phyloP scores from a whole-genome alignment of 35 echinoderm and acorn worm species.

The Amphiura filiformis region DNA sequence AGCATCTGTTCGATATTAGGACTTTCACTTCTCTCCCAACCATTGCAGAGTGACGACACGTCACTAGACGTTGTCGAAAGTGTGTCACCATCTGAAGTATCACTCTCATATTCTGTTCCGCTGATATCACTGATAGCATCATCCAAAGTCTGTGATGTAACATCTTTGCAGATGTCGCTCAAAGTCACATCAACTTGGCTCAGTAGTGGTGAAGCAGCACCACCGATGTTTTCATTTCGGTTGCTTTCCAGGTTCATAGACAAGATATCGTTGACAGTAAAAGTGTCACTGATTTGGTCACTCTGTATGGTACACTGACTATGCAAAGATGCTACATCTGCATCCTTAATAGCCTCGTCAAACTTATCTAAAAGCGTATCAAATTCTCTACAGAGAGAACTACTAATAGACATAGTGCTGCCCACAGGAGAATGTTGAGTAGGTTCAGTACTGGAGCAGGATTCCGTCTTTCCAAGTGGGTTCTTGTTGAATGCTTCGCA shows the following conservation, averaged over 20 bases:
- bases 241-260: background rate
- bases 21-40: background rate
- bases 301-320: background rate
- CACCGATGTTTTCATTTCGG: background rate
- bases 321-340: background rate
- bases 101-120: constrained; percentile 5
- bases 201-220: background rate
- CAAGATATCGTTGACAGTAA: background rate
- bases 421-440: background rate
- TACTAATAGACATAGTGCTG: constrained; percentile 24
- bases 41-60: background rate
- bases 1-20: background rate
- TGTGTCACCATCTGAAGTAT: background rate
- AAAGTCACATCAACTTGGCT: background rate
- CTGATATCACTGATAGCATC: constrained; percentile 14
- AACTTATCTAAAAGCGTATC: constrained; percentile 1
- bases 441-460: background rate
- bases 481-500: background rate
- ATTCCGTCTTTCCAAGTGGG: background rate
- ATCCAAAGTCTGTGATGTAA: background rate
- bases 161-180: background rate
- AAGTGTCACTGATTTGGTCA: background rate
- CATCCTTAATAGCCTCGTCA: background rate
- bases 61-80: constrained; percentile 9
- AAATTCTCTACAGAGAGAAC: constrained; percentile 16